Percentiles rank a stretch among this genome's conserved stretches.
Conservation (phyloP, 1,140 invertebrate species). For the Phocides pigmalion region DNA sequence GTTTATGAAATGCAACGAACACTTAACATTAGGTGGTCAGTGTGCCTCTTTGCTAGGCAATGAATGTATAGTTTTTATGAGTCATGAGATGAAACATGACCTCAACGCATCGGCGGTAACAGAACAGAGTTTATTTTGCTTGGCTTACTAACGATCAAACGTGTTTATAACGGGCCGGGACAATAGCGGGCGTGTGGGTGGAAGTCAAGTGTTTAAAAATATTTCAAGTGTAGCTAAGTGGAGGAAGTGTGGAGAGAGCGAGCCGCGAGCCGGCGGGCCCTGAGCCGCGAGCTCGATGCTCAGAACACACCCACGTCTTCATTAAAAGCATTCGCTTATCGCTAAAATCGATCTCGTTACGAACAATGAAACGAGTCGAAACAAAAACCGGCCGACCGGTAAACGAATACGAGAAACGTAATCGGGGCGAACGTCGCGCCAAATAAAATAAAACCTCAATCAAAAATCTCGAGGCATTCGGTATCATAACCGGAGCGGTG, state of each 20-base stretch:
- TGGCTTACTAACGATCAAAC: conserved; percentile 27
- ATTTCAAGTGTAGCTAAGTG: conserved; percentile 25
- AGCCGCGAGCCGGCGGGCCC: conserved; percentile 22
- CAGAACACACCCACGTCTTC: conserved; percentile 72
- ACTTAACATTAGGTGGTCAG: too few species aligned
- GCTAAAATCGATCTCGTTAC: conserved; percentile 77
- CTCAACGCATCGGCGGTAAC: background rate
- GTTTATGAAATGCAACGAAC: too few species aligned
- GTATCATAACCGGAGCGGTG: conserved; percentile 75
- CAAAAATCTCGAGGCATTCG: conserved; percentile 76
- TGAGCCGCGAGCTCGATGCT: conserved; percentile 27
- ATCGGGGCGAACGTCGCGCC: conserved; percentile 65
- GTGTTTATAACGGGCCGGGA: conserved; percentile 36
- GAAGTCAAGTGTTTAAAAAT: conserved; percentile 35
- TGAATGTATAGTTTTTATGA: too few species aligned
- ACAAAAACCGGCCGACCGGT: conserved; percentile 73
- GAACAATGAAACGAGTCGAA: conserved; percentile 75
- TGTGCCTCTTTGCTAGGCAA: too few species aligned
- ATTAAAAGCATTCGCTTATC: conserved; percentile 73
- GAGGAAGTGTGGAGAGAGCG: conserved; percentile 36
- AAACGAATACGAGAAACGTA: conserved; percentile 78
- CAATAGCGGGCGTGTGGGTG: conserved; percentile 25
- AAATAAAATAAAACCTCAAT: conserved; percentile 80
- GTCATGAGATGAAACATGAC: background rate
- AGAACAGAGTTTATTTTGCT: conserved; percentile 5